Conservation (phyloP, 2,888 invertebrate genomes). For the Andrena praecox region DNA sequence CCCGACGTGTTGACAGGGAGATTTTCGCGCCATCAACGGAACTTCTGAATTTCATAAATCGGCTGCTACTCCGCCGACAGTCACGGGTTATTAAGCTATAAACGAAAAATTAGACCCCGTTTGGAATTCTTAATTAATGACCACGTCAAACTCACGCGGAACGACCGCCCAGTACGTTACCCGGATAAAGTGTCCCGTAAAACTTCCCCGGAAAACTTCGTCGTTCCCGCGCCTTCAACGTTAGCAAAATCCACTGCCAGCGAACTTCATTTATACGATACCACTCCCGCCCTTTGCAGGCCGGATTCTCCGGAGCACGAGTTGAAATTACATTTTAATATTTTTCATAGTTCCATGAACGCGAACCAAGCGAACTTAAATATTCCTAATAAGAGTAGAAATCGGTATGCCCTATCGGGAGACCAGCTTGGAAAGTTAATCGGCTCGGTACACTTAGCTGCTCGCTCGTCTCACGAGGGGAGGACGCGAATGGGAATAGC, state of each 20-base stretch:
- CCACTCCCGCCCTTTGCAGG: not conserved
- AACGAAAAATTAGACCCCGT: conserved; percentile 63
- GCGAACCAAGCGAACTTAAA: not conserved
- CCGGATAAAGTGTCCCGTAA: conserved; percentile 40
- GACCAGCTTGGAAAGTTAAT: no score
- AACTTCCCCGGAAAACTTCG: conserved; percentile 45
- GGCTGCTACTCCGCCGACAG: conserved; percentile 27
- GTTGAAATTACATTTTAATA: conserved; percentile 19
- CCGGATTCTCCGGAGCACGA: not conserved
- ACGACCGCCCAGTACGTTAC: conserved; percentile 25
- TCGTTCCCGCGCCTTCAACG: not conserved
- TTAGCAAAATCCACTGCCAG: conserved; percentile 15
- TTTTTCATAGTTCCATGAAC: not conserved
- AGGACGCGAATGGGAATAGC: no score
- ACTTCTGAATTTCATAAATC: conserved; percentile 56
- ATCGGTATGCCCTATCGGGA: not conserved
- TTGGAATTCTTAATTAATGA: conserved; percentile 64
- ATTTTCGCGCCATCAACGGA: conserved; percentile 5
- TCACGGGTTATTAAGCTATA: conserved; percentile 61
- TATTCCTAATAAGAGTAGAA: not conserved
- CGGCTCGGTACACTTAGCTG: no score
- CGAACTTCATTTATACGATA: conserved; percentile 38
- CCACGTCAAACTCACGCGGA: conserved; percentile 50
- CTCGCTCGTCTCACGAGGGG: no score
- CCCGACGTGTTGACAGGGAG: conserved; percentile 1